Evolutionary conservation across 92 coral and sea anemone genomes (phyloP).

Genomic region (Isaurus tuberculatus): DNA sequence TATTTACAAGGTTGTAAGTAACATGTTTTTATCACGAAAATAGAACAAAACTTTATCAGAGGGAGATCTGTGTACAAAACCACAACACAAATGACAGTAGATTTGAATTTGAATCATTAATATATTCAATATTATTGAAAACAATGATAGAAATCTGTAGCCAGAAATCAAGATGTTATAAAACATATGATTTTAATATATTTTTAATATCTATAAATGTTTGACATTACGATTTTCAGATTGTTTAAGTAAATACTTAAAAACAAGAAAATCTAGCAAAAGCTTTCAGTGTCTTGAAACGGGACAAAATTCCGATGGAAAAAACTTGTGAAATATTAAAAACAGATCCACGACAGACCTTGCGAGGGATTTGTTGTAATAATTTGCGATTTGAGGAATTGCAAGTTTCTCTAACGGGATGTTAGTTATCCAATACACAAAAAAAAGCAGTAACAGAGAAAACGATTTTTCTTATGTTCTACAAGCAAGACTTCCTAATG

Average conservation of each 20-base stretch:
- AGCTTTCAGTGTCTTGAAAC: neutral
- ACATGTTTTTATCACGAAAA: conserved; percentile 36
- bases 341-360: neutral
- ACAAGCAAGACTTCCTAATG: neutral
- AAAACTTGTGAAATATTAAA: neutral
- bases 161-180: neutral
- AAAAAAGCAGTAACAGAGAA: neutral
- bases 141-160: neutral
- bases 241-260: neutral
- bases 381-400: too few relatives aligned
- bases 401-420: neutral
- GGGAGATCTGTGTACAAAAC: neutral
- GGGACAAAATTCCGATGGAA: neutral
- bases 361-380: neutral
- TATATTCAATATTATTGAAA: conserved; percentile 6
- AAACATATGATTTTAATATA: neutral
- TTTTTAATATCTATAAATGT: neutral
- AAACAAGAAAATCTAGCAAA: neutral
- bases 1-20: neutral
- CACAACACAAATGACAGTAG: conserved; percentile 15
- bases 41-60: conserved; percentile 8
- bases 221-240: neutral
- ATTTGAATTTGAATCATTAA: neutral
- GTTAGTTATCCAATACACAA: neutral
- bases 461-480: neutral